These are phyloP conservation scores for Amitus sp. DNA, from an alignment of 2,888 invertebrate species.

Conservation along the genomic window DNA sequence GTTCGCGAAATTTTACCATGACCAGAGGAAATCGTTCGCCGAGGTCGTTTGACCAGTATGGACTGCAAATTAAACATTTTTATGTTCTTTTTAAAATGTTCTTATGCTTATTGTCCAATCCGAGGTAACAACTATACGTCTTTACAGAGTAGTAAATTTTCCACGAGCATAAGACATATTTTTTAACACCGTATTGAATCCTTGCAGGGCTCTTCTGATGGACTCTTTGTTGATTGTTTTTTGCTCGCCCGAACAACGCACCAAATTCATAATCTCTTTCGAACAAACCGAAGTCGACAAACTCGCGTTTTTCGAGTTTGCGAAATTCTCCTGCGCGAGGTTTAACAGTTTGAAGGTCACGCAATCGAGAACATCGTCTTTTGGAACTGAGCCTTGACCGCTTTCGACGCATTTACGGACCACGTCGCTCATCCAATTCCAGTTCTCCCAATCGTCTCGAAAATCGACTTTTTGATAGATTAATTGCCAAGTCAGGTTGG, in stretches of 20 bases:
- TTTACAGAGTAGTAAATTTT: slow-evolving; percentile 14
- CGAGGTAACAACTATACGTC: no score
- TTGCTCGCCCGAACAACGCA: slow-evolving; percentile 14
- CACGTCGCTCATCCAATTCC: slow-evolving; percentile 53
- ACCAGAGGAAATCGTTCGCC: slow-evolving; percentile 1
- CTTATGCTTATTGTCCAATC: neutral
- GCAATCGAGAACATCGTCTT: slow-evolving; percentile 51
- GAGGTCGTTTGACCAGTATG: slow-evolving; percentile 2
- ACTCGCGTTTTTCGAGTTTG: slow-evolving; percentile 11
- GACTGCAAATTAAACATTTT: slow-evolving; percentile 41
- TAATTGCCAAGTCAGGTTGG: slow-evolving; percentile 49
- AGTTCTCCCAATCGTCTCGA: slow-evolving; percentile 54
- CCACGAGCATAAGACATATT: slow-evolving; percentile 28
- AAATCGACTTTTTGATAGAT: slow-evolving; percentile 50
- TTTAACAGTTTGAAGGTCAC: slow-evolving; percentile 46
- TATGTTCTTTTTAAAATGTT: slow-evolving; percentile 52
- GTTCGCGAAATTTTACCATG: neutral
- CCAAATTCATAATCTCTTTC: slow-evolving; percentile 22
- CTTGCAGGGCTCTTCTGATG: slow-evolving; percentile 24
- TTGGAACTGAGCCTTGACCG: slow-evolving; percentile 45
- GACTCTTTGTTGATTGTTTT: slow-evolving; percentile 2
- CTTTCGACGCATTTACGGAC: slow-evolving; percentile 51
- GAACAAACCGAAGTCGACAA: slow-evolving; percentile 8
- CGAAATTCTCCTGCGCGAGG: slow-evolving; percentile 34
- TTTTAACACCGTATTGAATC: slow-evolving; percentile 17